Evolutionary conservation across 2,888 invertebrate genomes (phyloP), one percentile per base, ranked within the genome.

Genomic region (Leptopilina syphax): DNA sequence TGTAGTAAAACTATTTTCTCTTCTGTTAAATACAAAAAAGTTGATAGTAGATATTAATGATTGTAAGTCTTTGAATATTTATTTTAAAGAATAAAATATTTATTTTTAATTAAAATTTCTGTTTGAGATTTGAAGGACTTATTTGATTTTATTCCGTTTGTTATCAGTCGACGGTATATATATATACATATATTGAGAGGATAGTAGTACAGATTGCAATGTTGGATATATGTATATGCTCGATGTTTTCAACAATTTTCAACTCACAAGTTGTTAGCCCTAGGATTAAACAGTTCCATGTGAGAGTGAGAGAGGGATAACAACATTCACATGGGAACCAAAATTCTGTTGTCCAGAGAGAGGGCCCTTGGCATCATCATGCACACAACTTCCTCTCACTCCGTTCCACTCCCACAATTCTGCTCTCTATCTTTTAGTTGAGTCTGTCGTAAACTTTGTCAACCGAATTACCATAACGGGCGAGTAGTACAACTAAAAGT

Each of bases 391-490:
- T 79, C 66, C 66, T 70, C 50, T 8, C 34, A 50, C 76, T 18
- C 10, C 34, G 63, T 67, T 60, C 24, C 41, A 54, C 76, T 18
- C 6, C 34, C 18, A n/a, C 76, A 60, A 44, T 27, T 34, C 67
- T 34, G 50, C 44, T 79, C 76, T 50, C 77, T 44, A 54, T 80
- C 77, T 87, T 73, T 57, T 27, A 63, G 80, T 77, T 81, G 77
- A 77, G 81, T 79, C 80, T 79, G 80, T 84, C 85, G 84, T 83
- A 84, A 85, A 85, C 84, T 85, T 86, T 83, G 84, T 80, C 85
- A 89, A 88, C 85, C 83, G 83, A 86, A 86, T 88, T 87, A 87
- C 87, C 88, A 87, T 86, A 87, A 88, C 86, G 85, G 84, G 81
- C 76, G 83, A 73, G 73, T 80, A 80, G 82, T 79, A 79, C 65